A percentile compares a stretch with the other conserved stretches of the same genome.
phyloP scores from a whole-genome alignment of 2,888 invertebrate species.

The Cremastobaeus sp. region DNA sequence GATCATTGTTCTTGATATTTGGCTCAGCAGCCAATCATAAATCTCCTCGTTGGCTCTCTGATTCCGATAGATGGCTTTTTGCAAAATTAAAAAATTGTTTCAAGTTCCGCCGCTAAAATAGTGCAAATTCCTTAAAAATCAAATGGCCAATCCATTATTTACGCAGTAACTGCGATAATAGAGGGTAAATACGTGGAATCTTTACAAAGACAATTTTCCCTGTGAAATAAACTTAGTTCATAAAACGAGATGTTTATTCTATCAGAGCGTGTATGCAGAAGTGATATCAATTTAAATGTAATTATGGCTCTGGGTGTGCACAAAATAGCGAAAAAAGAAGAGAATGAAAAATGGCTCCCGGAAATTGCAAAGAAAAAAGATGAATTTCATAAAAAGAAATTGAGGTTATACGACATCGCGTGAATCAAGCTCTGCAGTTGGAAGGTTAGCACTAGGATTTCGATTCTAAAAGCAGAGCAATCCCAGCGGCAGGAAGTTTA shows the following conservation, averaged over 20 bases:
- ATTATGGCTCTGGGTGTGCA: no score
- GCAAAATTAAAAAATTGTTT: constrained; percentile 33
- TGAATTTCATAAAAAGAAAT: constrained; percentile 14
- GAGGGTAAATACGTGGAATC: no score
- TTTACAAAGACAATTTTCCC: no score
- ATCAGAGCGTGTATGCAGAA: no score
- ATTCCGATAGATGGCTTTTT: constrained; percentile 21
- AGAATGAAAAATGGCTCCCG: not conserved
- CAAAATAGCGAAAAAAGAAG: not conserved
- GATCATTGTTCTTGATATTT: constrained; percentile 39
- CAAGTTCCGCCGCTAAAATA: constrained; percentile 11
- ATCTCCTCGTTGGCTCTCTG: no score
- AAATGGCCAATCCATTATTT: no score
- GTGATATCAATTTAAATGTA: no score
- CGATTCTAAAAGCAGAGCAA: constrained; percentile 58
- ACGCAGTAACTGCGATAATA: no score
- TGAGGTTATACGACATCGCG: constrained; percentile 33
- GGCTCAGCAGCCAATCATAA: constrained; percentile 16
- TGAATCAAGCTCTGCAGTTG: constrained; percentile 40
- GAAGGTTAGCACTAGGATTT: constrained; percentile 58
- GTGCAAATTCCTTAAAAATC: not conserved
- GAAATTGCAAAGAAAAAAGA: not conserved
- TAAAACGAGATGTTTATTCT: no score
- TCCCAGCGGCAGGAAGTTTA: constrained; percentile 70
- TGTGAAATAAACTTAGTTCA: no score